Conservation (phyloP, 2,797 vertebrate species). For the Diceros bicornis region DNA sequence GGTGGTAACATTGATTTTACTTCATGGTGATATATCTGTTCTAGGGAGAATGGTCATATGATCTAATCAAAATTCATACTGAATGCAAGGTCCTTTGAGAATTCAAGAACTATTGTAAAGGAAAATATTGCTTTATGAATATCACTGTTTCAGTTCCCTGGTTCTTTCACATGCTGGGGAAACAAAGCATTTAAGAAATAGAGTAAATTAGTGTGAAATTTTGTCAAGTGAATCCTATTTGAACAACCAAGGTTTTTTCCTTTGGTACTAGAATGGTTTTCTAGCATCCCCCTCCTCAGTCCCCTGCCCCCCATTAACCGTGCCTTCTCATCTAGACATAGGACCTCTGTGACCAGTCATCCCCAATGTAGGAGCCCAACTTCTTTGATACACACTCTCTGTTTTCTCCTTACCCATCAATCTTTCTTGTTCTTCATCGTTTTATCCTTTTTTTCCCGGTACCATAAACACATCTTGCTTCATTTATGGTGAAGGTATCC, state of each 20-base stretch:
- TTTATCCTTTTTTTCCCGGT: background rate
- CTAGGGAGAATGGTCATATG: constrained; percentile 42
- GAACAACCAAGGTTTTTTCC: background rate
- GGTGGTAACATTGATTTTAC: constrained; percentile 74
- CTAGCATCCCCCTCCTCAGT: background rate
- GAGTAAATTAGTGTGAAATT: background rate
- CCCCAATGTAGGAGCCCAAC: background rate
- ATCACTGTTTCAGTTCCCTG: background rate
- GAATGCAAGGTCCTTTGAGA: constrained; percentile 34
- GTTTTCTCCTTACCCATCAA: background rate
- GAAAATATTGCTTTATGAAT: constrained; percentile 12
- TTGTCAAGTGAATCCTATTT: constrained; percentile 14
- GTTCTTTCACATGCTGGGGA: background rate
- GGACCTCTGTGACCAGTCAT: background rate
- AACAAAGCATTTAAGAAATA: background rate
- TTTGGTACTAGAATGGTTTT: background rate
- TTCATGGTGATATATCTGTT: constrained; percentile 69
- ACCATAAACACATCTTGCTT: background rate
- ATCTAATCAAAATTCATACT: constrained; percentile 69
- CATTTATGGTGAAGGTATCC: background rate
- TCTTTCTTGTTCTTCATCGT: background rate
- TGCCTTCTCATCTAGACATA: background rate
- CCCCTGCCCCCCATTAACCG: background rate
- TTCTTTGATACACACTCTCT: background rate
- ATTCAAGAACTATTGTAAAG: constrained; percentile 1